Percentiles rank a stretch among this genome's conserved stretches.
Evolutionary conservation across 1,140 invertebrate genomes (phyloP).

Genomic region (Bombus pascuorum): DNA sequence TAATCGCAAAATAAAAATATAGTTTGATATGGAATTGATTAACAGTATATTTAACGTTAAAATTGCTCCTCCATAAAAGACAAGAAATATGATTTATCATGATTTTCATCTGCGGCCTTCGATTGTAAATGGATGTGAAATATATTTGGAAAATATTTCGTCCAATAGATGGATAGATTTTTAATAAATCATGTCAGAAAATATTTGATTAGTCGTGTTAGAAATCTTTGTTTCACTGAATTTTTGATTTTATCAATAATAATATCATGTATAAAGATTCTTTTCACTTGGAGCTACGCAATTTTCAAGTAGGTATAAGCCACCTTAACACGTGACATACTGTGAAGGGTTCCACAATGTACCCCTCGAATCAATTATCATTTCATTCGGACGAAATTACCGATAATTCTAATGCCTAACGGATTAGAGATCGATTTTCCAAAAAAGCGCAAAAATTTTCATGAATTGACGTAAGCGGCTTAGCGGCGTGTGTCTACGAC

Average conservation of each 20-base stretch:
- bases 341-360: neutral
- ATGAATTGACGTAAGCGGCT: slow-evolving; percentile 71
- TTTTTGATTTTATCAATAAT: neutral
- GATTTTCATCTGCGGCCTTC: too few relatives aligned
- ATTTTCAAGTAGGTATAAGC: neutral
- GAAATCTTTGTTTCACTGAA: too few relatives aligned
- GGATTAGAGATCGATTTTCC: slow-evolving; percentile 71
- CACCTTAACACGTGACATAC: neutral
- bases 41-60: too few relatives aligned
- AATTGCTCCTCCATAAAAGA: too few relatives aligned
- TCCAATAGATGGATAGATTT: too few relatives aligned
- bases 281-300: neutral
- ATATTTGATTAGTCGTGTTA: too few relatives aligned
- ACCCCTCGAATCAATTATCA: slow-evolving; percentile 66
- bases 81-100: too few relatives aligned
- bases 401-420: slow-evolving; percentile 63
- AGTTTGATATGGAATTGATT: too few relatives aligned
- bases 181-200: too few relatives aligned
- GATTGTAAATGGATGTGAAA: too few relatives aligned
- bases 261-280: neutral
- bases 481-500: slow-evolving; percentile 64
- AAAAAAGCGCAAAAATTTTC: slow-evolving; percentile 76
- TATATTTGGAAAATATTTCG: too few relatives aligned
- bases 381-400: slow-evolving; percentile 67
- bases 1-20: too few relatives aligned